phyloP scores from a whole-genome alignment of 2,888 invertebrate genomes.

The Ophraella communa region DNA sequence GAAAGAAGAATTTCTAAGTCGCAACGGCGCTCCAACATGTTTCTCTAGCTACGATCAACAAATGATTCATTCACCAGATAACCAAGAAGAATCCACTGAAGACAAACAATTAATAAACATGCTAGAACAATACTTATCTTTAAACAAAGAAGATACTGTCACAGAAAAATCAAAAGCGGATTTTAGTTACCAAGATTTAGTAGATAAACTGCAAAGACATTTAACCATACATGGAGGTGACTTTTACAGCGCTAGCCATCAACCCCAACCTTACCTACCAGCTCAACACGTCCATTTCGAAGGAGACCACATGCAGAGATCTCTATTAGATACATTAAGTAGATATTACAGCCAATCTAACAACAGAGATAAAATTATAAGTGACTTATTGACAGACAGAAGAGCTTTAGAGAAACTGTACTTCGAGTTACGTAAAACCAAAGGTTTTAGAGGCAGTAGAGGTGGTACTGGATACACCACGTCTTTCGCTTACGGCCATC shows the following conservation, averaged over 20 bases:
- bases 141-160: constrained; percentile 55
- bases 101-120: constrained; percentile 68
- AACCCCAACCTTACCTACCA: constrained; percentile 25
- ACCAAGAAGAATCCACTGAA: constrained; percentile 57
- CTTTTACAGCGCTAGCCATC: constrained; percentile 20
- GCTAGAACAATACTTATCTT: constrained; percentile 71
- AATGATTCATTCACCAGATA: constrained; percentile 24
- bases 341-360: constrained; percentile 72
- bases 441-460: constrained; percentile 62
- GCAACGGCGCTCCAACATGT: constrained; percentile 54
- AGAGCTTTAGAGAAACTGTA: constrained; percentile 76
- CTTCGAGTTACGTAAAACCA: constrained; percentile 74
- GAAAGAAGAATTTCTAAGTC: constrained; percentile 70
- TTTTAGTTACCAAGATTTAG: constrained; percentile 69
- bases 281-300: constrained; percentile 53
- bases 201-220: constrained; percentile 69
- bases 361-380: constrained; percentile 73
- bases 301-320: constrained; percentile 66
- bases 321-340: constrained; percentile 70
- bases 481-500: constrained; percentile 34
- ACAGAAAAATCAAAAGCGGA: constrained; percentile 37
- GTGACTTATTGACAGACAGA: constrained; percentile 75
- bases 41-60: constrained; percentile 33
- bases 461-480: constrained; percentile 48
- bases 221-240: constrained; percentile 52